Conservation (phyloP, 2,888 invertebrate species). For the Synanthedon andrenaeformis region DNA sequence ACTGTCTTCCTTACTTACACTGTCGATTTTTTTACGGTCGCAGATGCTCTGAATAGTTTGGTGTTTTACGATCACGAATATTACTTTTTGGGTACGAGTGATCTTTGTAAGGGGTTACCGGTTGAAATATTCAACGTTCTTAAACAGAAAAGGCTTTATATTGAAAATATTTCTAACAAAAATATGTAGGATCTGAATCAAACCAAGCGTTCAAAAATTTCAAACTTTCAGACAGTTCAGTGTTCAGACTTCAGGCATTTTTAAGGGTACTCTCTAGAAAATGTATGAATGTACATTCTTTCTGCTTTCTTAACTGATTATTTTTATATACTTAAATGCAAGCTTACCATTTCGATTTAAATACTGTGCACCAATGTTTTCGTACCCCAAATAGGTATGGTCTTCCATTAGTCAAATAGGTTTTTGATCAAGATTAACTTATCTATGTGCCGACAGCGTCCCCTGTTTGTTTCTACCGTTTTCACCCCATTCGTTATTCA, state of each 20-base stretch:
- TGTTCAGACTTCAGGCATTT: too few species aligned
- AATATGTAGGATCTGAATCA: too few species aligned
- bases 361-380: not conserved
- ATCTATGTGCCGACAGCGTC: slow-evolving; percentile 26
- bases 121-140: slow-evolving; percentile 11
- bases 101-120: slow-evolving; percentile 7
- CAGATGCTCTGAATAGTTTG: slow-evolving; percentile 37
- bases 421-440: slow-evolving; percentile 52
- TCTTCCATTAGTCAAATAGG: slow-evolving; percentile 45
- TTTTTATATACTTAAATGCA: too few species aligned
- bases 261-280: too few species aligned
- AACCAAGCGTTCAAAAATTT: too few species aligned
- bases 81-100: slow-evolving; percentile 28
- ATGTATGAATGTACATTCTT: too few species aligned
- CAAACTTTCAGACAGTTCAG: too few species aligned
- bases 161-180: too few species aligned
- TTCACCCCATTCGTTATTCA: not conserved
- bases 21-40: slow-evolving; percentile 19
- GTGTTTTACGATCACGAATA: slow-evolving; percentile 35
- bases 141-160: slow-evolving; percentile 6
- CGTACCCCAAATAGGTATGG: not conserved
- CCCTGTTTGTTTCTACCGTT: slow-evolving; percentile 7
- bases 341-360: not conserved
- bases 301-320: too few species aligned
- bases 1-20: not conserved